Evolutionary conservation across 2,888 invertebrate species (phyloP), one percentile per base, ranked within the genome.

Genomic region (Agonum fuliginosum): DNA sequence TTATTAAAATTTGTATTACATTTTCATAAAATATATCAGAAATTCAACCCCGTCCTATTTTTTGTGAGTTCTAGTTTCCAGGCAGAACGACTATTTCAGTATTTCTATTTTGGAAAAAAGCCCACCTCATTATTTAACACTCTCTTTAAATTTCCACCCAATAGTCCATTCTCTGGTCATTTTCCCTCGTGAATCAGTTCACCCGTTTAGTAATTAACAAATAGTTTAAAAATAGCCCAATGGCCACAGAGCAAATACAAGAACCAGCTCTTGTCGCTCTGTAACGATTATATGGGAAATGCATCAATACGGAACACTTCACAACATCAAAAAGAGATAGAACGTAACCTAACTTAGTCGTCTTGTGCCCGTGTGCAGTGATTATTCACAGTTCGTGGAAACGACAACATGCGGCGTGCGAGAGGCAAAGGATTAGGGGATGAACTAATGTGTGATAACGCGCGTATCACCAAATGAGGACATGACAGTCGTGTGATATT

Each of bases 321-420:
- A 67, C 67, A 67, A 67, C 67, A 41, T 67, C 67, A 67, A 67
- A 67, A 67, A 67, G 67, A 67, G 37, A 62, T 27, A 62, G n/a
- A n/a, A n/a, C n/a, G n/a, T n/a, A n/a, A n/a, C n/a, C n/a, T n/a
- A n/a, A n/a, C n/a, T n/a, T n/a, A n/a, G 58, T 27, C 58, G 10
- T 62, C 20, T 22, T 22, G 22, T 22, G 58, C 27, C 22, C 51
- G 24, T 14, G 58, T 58, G 12, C 17, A 12, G n/a, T 67, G 67
- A 67, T 67, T 67, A 67, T 67, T 67, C 41, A 67, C 67, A 67
- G 67, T 67, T 67, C 67, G 41, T 54, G 41, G 41, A 67, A 67
- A n/a, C 20, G 67, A 67, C 67, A 67, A 67, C 67, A 67, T 67
- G 41, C 10, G 67, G 67, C 10, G 4, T 30, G 30, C 8, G 8